Evolutionary conservation across 2,888 invertebrate genomes (phyloP).

Genomic region (Saturnia japonica): DNA sequence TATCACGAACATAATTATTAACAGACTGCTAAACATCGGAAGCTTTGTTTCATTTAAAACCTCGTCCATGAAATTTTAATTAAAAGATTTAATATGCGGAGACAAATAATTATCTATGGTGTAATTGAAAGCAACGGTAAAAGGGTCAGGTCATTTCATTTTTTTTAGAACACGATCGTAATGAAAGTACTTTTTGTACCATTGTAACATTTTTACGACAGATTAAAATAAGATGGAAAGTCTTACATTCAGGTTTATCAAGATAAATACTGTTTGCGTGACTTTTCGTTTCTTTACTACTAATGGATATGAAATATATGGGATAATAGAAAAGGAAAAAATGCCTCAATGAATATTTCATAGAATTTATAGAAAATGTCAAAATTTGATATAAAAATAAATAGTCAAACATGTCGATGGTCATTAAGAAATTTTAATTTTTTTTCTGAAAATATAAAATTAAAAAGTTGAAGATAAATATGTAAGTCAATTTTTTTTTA

Average conservation of each 20-base stretch:
- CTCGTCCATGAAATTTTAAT: constrained; percentile 73
- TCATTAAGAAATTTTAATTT: too few species aligned
- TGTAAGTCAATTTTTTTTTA: too few species aligned
- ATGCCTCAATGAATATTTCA: too few species aligned
- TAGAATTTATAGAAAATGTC: too few species aligned
- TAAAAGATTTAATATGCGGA: constrained; percentile 61
- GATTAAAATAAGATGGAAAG: constrained; percentile 7
- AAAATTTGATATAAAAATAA: too few species aligned
- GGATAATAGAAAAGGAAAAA: too few species aligned
- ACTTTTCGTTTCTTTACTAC: neutral
- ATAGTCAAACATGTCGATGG: too few species aligned
- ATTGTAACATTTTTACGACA: constrained; percentile 29
- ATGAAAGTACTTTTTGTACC: constrained; percentile 40
- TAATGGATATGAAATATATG: neutral
- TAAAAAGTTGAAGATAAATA: too few species aligned
- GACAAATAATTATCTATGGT: constrained; percentile 59
- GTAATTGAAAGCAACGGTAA: constrained; percentile 58
- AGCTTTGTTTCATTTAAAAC: constrained; percentile 64
- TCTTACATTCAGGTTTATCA: neutral
- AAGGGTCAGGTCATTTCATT: constrained; percentile 52
- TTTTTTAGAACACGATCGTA: constrained; percentile 43
- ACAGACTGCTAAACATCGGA: constrained; percentile 70
- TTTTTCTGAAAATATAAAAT: too few species aligned
- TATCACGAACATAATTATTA: constrained; percentile 66
- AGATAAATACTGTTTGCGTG: neutral